phyloP scores from a whole-genome alignment of 2,888 invertebrate genomes.

The Laothoe populi region DNA sequence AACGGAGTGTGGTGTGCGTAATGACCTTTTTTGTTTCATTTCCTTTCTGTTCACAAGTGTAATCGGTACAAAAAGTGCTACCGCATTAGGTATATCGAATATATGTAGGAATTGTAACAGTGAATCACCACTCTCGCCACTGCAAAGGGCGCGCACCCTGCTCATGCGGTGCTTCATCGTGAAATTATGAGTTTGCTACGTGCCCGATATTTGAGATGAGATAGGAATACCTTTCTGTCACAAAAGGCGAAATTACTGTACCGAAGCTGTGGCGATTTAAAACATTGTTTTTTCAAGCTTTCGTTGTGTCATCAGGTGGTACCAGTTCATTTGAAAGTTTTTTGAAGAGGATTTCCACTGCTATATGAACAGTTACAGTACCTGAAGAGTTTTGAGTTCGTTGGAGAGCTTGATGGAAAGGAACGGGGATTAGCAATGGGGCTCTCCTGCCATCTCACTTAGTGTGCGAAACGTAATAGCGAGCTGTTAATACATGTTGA shows the following conservation, averaged over 20 bases:
- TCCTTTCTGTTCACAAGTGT: constrained; percentile 58
- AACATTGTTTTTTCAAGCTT: background rate
- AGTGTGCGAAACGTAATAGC: too few species aligned
- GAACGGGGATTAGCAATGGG: too few species aligned
- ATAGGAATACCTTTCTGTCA: constrained; percentile 74
- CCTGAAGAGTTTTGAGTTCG: too few species aligned
- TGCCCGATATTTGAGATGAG: constrained; percentile 77
- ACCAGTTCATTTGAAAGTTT: background rate
- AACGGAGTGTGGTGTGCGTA: constrained; percentile 48
- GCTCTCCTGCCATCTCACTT: too few species aligned
- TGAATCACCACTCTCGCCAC: constrained; percentile 67
- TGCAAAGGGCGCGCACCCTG: constrained; percentile 66
- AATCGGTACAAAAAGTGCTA: constrained; percentile 46
- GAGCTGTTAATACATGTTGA: too few species aligned
- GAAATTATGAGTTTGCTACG: constrained; percentile 79
- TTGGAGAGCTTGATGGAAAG: too few species aligned
- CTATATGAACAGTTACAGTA: too few species aligned
- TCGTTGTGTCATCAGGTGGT: too few species aligned
- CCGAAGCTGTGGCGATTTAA: constrained; percentile 45
- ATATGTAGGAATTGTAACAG: constrained; percentile 61
- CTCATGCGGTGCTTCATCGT: constrained; percentile 76
- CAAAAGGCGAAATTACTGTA: constrained; percentile 64
- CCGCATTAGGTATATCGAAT: constrained; percentile 39
- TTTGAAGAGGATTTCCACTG: too few species aligned
- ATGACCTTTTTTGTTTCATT: constrained; percentile 62